These are phyloP conservation scores for Drosophila azteca DNA, from an alignment of 1,140 invertebrate species.

Conservation along the genomic window DNA sequence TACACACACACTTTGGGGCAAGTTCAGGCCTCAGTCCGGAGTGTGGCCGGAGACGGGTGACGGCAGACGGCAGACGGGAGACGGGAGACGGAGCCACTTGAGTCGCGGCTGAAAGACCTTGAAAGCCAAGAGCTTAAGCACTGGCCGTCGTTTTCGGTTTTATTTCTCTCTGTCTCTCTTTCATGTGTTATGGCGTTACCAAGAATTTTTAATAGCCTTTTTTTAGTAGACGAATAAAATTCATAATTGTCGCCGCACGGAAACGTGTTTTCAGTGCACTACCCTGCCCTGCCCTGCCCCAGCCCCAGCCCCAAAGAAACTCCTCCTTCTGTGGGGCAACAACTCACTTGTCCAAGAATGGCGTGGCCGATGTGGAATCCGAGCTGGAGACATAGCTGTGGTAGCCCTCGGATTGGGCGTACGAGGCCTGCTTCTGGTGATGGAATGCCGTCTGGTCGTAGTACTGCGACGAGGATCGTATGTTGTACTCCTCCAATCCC, in stretches of 20 bases:
- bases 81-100: conserved; percentile 40
- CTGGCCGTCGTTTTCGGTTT: conserved; percentile 53
- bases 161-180: conserved; percentile 49
- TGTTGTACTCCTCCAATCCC: conserved; percentile 88
- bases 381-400: conserved; percentile 92
- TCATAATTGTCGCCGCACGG: conserved; percentile 69
- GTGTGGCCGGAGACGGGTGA: background rate
- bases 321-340: background rate
- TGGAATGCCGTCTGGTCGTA: conserved; percentile 86
- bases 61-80: conserved; percentile 6
- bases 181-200: conserved; percentile 69
- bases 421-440: conserved; percentile 90
- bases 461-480: conserved; percentile 81
- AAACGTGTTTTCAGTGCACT: conserved; percentile 62
- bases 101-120: conserved; percentile 60
- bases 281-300: conserved; percentile 31
- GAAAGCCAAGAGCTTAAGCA: conserved; percentile 65
- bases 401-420: conserved; percentile 92
- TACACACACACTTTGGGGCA: conserved; percentile 41
- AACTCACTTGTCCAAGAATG: conserved; percentile 89
- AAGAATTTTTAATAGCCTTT: conserved; percentile 76
- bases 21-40: conserved; percentile 27
- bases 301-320: no score
- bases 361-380: conserved; percentile 90
- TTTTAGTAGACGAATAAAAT: conserved; percentile 63